phyloP scores from a whole-genome alignment of 2,797 vertebrate species.

The Prunella strophiata region DNA sequence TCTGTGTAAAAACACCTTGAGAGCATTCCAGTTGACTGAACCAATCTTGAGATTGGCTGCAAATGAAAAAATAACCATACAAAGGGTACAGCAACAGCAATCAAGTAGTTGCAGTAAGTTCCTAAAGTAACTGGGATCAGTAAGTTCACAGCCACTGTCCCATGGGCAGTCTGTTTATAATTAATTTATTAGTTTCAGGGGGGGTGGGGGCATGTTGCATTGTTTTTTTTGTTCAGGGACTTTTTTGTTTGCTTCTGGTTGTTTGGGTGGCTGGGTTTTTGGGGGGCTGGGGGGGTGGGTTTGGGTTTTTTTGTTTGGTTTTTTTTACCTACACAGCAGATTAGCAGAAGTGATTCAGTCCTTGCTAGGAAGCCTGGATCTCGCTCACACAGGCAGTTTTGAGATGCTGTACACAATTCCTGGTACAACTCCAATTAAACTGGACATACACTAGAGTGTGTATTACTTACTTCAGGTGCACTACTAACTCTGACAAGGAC shows the following conservation, averaged over 20 bases:
- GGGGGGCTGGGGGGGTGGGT: too few relatives aligned
- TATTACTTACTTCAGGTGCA: neutral
- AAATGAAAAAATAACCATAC: neutral
- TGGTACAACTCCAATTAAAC: neutral
- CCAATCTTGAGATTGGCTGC: neutral
- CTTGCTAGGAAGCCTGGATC: neutral
- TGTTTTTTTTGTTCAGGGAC: accelerated
- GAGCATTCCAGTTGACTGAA: slow-evolving; percentile 37
- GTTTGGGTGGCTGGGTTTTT: neutral
- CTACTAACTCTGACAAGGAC: neutral
- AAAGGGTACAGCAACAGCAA: neutral
- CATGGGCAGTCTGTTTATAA: neutral
- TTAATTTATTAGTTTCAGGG: neutral
- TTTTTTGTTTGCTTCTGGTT: neutral
- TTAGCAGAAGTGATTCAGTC: neutral
- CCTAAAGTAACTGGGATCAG: neutral
- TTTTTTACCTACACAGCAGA: neutral
- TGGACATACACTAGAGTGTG: neutral
- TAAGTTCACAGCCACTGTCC: neutral
- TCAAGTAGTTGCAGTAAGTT: neutral
- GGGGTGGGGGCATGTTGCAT: accelerated
- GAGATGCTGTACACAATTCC: neutral
- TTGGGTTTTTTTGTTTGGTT: neutral
- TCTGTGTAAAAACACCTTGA: neutral
- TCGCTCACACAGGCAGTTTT: accelerated